phyloP scores from a whole-genome alignment of 2,888 invertebrate genomes.

The Synanthedon myopaeformis region DNA sequence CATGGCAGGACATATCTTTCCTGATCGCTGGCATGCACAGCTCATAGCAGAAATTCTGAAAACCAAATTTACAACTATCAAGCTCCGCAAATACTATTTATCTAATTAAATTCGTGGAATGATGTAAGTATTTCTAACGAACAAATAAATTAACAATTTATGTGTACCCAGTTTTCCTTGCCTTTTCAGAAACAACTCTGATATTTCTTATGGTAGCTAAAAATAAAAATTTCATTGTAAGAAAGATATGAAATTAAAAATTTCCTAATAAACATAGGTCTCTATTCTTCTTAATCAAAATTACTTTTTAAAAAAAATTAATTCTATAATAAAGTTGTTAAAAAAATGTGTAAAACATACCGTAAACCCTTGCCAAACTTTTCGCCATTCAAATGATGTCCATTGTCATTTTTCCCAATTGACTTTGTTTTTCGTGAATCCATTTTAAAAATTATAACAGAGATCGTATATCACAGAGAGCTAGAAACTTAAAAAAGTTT shows the following conservation, averaged over 20 bases:
- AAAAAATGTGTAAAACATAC: conserved; percentile 26
- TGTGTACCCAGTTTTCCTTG: not conserved
- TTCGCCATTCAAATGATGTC: conserved; percentile 49
- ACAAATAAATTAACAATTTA: too few species aligned
- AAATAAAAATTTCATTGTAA: not conserved
- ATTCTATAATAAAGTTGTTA: too few species aligned
- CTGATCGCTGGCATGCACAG: conserved; percentile 20
- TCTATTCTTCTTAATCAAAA: too few species aligned
- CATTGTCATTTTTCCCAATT: conserved; percentile 35
- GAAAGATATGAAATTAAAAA: too few species aligned
- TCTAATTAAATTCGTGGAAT: too few species aligned
- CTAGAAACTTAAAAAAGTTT: not conserved
- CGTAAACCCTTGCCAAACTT: conserved; percentile 26
- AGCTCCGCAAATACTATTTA: too few species aligned
- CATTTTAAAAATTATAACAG: conserved; percentile 32
- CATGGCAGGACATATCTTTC: conserved; percentile 17
- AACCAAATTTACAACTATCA: not conserved
- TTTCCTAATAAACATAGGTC: too few species aligned
- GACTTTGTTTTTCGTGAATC: conserved; percentile 52
- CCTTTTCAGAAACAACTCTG: not conserved
- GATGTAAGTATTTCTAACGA: too few species aligned
- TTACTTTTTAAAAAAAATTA: too few species aligned
- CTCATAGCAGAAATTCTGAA: conserved; percentile 15
- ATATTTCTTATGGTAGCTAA: not conserved
- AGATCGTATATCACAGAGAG: not conserved